Base-by-base conservation (phyloP, 2,113 vertebrate species). In the Canis aureus region DNA sequence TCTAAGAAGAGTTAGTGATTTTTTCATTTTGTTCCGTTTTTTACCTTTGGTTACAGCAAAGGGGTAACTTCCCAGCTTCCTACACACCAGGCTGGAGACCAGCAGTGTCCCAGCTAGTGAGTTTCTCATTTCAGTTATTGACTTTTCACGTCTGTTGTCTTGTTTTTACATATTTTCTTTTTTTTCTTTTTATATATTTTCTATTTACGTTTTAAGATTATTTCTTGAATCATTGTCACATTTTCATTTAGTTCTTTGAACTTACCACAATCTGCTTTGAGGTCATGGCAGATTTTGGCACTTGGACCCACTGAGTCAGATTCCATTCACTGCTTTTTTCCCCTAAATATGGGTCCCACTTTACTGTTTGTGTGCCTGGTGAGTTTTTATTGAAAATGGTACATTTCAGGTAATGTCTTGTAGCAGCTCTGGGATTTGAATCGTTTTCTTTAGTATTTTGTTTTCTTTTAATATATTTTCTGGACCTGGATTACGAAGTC, bases 251-350 rank as follows among this genome's bases (percentile, higher is more conserved):
- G 43, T 29, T 53, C 23, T 64, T 93, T 17, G 32, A 64, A 51
- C 2, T 0, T 81, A 73, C 0, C 0, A 43, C 11, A 53, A 6
- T 86, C 22, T 69, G 43, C 32, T 78, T 74, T 49, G 60, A 82
- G n/a, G 66, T 89, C 76, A 55, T 57, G 57, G 29, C 32, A 59
- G 15, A 29, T 38, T 17, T 94, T 23, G 43, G 3, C n/a, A 3
- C 51, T 17, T 71, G 6, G 51, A 25, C 69, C n/a, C 20, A 35
- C 5, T 49, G 16, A n/a, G 4, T 35, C 29, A 43, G 4, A 38
- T 22, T 23, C 43, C 29, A 0, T 35, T 5, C 4, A 1, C 29
- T 32, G 20, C 19, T 55, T 25, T 35, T 25, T 11, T 4, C 0
- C 0, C 27, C 55, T 49, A 64, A 62, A 27, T 79, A 0, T 17